Percentiles rank a stretch among this genome's conserved stretches.
These are phyloP conservation scores for Myiotriccus ornatus DNA, from an alignment of 2,797 vertebrate species.

Conservation along the genomic window DNA sequence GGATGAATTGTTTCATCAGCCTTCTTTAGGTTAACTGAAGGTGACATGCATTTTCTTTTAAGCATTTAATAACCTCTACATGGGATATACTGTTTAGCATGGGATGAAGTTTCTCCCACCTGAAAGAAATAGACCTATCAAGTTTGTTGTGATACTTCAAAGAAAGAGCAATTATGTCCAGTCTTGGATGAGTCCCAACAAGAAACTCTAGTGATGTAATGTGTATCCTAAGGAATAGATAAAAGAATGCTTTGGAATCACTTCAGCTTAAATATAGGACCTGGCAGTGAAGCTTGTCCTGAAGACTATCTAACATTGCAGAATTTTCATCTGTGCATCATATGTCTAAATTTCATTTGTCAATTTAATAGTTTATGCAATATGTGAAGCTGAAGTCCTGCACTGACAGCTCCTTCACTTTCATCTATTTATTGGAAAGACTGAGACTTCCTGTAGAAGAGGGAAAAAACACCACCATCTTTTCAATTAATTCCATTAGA, in stretches of 20 bases:
- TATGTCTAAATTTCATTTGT: not conserved
- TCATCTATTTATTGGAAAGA: not conserved
- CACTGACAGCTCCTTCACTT: not conserved
- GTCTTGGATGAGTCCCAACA: not conserved
- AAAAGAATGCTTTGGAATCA: not conserved
- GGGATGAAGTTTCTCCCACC: not conserved
- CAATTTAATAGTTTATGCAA: not conserved
- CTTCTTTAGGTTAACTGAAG: not conserved
- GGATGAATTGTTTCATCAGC: not conserved
- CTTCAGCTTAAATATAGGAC: not conserved
- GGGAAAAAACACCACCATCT: not conserved
- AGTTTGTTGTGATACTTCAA: not conserved
- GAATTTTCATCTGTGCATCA: not conserved
- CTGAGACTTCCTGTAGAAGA: not conserved
- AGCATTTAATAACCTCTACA: not conserved
- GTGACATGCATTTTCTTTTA: not conserved
- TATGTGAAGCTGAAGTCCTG: not conserved
- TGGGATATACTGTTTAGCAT: not conserved
- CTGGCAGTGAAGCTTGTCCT: not conserved
- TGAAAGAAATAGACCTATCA: not conserved
- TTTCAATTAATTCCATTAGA: not conserved
- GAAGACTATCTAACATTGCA: not conserved
- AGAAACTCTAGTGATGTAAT: not conserved
- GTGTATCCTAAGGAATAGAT: not conserved
- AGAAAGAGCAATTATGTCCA: not conserved